Evolutionary conservation across 2,113 vertebrate species (phyloP).

Genomic region (Tachysurus vachellii): DNA sequence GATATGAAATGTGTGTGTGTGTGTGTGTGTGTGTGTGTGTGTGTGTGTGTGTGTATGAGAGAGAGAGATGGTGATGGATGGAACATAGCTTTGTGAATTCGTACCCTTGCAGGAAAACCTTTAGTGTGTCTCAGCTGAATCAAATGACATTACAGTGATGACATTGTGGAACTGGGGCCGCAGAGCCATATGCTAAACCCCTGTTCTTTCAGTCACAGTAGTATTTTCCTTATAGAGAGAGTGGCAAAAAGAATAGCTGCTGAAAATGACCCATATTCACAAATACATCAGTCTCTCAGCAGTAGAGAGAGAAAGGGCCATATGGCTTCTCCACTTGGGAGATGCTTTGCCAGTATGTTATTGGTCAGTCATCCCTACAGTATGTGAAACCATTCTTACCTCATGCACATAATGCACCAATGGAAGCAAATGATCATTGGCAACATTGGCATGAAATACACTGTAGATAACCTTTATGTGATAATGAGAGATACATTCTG

Average conservation of each 20-base stretch:
- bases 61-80: background rate
- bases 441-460: background rate
- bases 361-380: background rate
- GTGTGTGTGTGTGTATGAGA: too few relatives aligned
- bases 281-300: slow-evolving; percentile 39
- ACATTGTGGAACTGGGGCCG: slow-evolving; percentile 39
- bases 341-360: background rate
- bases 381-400: background rate
- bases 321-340: slow-evolving; percentile 19
- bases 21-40: background rate
- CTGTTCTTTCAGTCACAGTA: slow-evolving; percentile 17
- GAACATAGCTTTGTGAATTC: slow-evolving; percentile 47
- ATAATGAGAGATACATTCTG: background rate
- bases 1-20: background rate
- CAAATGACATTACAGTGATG: slow-evolving; percentile 42
- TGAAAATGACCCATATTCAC: slow-evolving; percentile 53
- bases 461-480: background rate
- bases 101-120: slow-evolving; percentile 48
- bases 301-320: background rate
- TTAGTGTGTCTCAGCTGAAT: slow-evolving; percentile 25
- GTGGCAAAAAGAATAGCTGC: slow-evolving; percentile 22
- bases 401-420: background rate
- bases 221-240: slow-evolving; percentile 25
- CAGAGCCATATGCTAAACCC: slow-evolving; percentile 33
- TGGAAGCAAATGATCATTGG: background rate